Conservation (phyloP, 2,113 vertebrate species). For the Cygnus atratus region DNA sequence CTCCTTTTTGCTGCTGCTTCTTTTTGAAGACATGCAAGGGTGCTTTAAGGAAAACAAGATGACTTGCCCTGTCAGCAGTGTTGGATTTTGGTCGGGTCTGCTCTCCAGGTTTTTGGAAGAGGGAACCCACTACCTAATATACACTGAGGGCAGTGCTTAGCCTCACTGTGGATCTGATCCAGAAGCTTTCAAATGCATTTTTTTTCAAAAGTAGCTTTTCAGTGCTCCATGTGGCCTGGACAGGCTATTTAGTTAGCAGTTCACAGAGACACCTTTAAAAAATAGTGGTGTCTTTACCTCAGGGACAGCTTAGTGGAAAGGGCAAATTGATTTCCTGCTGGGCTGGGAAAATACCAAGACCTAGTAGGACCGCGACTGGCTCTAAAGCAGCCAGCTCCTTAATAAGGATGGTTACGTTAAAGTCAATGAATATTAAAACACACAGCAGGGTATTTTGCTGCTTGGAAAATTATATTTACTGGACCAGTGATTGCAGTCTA, state of each 20-base stretch:
- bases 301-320: not conserved
- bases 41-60: not conserved
- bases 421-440: constrained; percentile 3
- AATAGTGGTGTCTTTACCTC: not conserved
- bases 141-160: not conserved
- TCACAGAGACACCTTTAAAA: not conserved
- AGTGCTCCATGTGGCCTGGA: not conserved
- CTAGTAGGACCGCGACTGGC: not conserved
- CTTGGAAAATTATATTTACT: constrained; percentile 2
- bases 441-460: not conserved
- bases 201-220: not conserved
- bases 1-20: not conserved
- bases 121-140: not conserved
- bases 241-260: not conserved
- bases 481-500: not conserved
- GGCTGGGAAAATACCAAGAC: not conserved
- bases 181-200: not conserved
- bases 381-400: not conserved
- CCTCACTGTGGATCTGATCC: not conserved
- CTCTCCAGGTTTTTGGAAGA: not conserved
- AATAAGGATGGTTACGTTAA: constrained; percentile 1
- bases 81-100: not conserved
- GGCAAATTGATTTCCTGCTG: not conserved
- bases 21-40: not conserved
- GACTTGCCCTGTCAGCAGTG: not conserved